Evolutionary conservation across 2,113 vertebrate genomes (phyloP), one percentile per base, ranked within the genome.

Genomic region (Cyprinodon variegatus): DNA sequence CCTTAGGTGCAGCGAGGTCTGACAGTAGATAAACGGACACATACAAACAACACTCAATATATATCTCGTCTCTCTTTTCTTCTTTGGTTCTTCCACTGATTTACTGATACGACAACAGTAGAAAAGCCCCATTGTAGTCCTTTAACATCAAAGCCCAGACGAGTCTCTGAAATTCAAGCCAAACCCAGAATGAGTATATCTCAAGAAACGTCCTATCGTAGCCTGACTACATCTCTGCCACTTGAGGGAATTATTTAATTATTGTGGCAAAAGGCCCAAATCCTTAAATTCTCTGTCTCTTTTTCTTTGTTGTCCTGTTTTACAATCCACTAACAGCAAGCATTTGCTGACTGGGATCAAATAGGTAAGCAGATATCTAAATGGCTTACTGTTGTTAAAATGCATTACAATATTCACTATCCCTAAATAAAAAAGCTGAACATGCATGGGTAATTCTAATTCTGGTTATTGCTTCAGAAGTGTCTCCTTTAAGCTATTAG

Each of bases 191-290:
- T 14, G 43, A 84, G 72, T 9, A 17, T 11, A 61, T 39, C 78
- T 86, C 68, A 74, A 83, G 74, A 89, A 65, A 86, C 80, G 43
- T 77, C 61, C 68, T 61, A 70, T 46, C 83, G 79, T 88, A 65
- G 76, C 71, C 62, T 69, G 45, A 65, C 79, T 75, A 78, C 65
- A 72, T 68, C 29, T 61, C 82, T 74, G 70, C 70, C 78, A 70
- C 64, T 82, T 84, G 40, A 70, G 57, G 76, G 86, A 90, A 29
- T 81, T 90, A 88, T 88, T 72, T 67, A 71, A 89, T 90, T 88
- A 73, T 90, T 83, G 82, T 65, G 65, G 64, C 50, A 20, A 5
- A 86, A 80, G 76, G 76, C 67, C 62, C 70, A 85, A 83, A 85
- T 57, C 82, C 70, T 62, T 81, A 50, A 73, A 83, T 82, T 67